phyloP scores from a whole-genome alignment of 2,888 invertebrate genomes.

The Adelphocoris suturalis region DNA sequence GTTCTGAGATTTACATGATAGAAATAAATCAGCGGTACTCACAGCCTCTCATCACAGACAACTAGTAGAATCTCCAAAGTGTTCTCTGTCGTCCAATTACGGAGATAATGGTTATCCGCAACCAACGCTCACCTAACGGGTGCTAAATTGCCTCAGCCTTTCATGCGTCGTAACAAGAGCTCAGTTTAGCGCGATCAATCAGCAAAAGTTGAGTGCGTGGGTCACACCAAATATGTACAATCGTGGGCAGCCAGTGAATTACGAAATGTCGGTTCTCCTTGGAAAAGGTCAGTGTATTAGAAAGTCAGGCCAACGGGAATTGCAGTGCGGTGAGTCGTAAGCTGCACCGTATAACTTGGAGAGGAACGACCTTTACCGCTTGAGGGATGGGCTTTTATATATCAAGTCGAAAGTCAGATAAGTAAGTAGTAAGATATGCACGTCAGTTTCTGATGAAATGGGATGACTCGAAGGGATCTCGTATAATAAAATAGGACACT shows the following conservation, averaged over 20 bases:
- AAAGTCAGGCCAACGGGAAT: constrained; percentile 27
- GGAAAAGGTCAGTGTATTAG: constrained; percentile 59
- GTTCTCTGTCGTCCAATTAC: not conserved
- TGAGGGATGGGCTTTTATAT: not conserved
- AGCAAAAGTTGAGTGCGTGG: not conserved
- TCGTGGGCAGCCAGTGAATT: constrained; percentile 23
- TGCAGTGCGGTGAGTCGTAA: constrained; percentile 22
- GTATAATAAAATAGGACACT: too few relatives aligned
- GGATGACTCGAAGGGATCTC: too few relatives aligned
- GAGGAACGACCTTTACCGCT: constrained; percentile 29
- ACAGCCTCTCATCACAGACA: not conserved
- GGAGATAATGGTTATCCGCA: not conserved
- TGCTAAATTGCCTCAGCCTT: not conserved
- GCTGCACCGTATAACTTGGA: constrained; percentile 30
- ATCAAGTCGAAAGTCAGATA: not conserved
- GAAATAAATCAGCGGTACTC: not conserved
- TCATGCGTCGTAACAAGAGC: not conserved
- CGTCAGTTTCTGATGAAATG: too few relatives aligned
- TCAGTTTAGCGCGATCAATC: constrained; percentile 1
- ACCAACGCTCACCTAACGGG: not conserved
- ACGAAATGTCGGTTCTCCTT: constrained; percentile 30
- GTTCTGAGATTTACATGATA: not conserved
- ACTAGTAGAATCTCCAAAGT: not conserved
- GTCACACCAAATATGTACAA: constrained; percentile 19
- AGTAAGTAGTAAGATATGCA: too few relatives aligned